Evolutionary conservation across 2,797 vertebrate genomes (phyloP), one percentile per base, ranked within the genome.

Genomic region (Gorsachius magnificus): DNA sequence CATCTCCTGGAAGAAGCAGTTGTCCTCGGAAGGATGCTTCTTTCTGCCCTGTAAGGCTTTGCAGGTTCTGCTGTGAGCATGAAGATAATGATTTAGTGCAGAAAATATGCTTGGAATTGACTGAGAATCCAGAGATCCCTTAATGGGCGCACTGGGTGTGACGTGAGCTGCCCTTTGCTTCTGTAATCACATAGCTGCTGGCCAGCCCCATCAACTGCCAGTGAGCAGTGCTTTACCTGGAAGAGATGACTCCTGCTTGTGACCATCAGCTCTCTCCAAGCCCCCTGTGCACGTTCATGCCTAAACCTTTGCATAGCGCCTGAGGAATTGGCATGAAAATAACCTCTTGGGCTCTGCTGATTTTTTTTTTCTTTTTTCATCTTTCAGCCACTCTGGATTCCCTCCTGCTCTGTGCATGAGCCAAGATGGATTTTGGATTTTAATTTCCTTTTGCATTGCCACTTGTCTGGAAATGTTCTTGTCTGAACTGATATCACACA

Each of bases 341-440:
- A 90, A 76, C 41, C 19, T 87, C 83, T 79, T 82, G 41, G 65
- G 29, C 64, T 46, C 33, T 80, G 63, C 48, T 92, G 66, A 89
- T 60, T 60, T 72, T 84, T 53, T 43, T 79, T 80, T 93, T 87
- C 9, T 63, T 89, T 92, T 90, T 92, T 87, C 35, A 57, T 90
- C 81, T 94, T 92, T 96, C 66, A 90, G 11, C 50, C 63, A 51
- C 65, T 93, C 75, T 84, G 53, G 45, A 94, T 91, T 96, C 53
- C 43, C 36, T 92, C 64, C 70, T 88, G 56, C 81, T 82, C 64
- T 92, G 50, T 85, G 68, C 57, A 36, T 78, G 41, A 94, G 86
- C 83, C 89, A 94, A 92, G 41, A 48, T 80, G 41, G 81, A 83
- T 95, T 87, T 85, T 25, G 69, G 57, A 38, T 94, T 95, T 95